Percentiles rank a stretch among this genome's conserved stretches.
phyloP scores from a whole-genome alignment of 2,113 vertebrate species.

The Serilophus lunatus region DNA sequence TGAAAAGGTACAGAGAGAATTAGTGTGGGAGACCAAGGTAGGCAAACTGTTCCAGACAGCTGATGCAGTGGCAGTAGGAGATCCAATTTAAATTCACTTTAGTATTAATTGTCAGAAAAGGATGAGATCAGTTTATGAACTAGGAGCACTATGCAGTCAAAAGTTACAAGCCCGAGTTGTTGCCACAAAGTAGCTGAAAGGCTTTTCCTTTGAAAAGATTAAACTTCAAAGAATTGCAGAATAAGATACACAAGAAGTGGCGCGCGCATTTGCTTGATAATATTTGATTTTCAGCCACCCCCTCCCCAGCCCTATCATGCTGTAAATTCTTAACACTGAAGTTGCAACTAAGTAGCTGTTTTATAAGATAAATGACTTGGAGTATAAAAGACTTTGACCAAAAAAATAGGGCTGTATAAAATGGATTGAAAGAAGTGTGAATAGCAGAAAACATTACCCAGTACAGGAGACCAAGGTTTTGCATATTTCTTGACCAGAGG shows the following conservation, averaged over 20 bases:
- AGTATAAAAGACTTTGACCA: constrained; percentile 19
- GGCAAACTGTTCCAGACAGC: constrained; percentile 29
- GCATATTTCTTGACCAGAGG: constrained; percentile 17
- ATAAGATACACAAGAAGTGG: constrained; percentile 64
- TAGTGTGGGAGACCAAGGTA: constrained; percentile 38
- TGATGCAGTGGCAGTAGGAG: background rate
- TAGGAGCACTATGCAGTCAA: constrained; percentile 28
- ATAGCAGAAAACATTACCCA: constrained; percentile 19
- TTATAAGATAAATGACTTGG: constrained; percentile 58
- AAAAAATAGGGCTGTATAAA: background rate
- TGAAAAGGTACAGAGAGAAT: constrained; percentile 34
- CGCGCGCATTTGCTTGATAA: constrained; percentile 60
- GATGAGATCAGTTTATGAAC: constrained; percentile 67
- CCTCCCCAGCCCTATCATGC: background rate
- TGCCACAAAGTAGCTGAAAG: constrained; percentile 68
- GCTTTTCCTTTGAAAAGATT: constrained; percentile 71
- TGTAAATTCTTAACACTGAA: constrained; percentile 59
- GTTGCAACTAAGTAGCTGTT: constrained; percentile 59
- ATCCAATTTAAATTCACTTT: constrained; percentile 61
- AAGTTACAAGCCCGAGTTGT: constrained; percentile 62
- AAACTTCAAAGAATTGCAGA: constrained; percentile 72
- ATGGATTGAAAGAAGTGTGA: constrained; percentile 25
- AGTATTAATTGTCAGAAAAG: constrained; percentile 65
- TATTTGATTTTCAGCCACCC: constrained; percentile 51
- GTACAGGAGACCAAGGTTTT: background rate